phyloP scores from a whole-genome alignment of 2,113 vertebrate genomes.

The Daboia siamensis region DNA sequence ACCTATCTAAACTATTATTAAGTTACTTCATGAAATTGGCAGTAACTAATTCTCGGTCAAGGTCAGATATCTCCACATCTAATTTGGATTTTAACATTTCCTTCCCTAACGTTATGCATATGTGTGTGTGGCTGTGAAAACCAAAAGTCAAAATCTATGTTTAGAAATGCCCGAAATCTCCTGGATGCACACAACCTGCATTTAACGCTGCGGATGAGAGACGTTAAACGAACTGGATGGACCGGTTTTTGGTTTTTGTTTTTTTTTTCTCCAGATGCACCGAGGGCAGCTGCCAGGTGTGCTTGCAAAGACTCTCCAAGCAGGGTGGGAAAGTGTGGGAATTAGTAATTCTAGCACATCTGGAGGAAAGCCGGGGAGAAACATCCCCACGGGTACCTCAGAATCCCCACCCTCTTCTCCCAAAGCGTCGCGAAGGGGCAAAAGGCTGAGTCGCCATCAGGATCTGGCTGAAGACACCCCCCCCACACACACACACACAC shows the following conservation, averaged over 20 bases:
- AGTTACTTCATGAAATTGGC: background rate
- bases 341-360: background rate
- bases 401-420: background rate
- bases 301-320: background rate
- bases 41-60: background rate
- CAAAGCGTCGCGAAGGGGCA: background rate
- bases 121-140: background rate
- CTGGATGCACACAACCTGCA: background rate
- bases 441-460: background rate
- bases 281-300: background rate
- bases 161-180: background rate
- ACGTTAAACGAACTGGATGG: background rate
- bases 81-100: background rate
- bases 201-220: background rate
- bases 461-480: background rate
- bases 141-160: background rate
- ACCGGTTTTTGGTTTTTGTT: no score
- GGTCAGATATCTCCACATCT: background rate
- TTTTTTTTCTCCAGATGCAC: background rate
- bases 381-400: background rate
- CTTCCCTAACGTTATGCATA: no score
- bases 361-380: background rate
- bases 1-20: background rate
- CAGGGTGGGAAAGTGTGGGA: background rate
- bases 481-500: no score